Conservation (phyloP, 1,140 invertebrate genomes). For the Heliconius hewitsoni region DNA sequence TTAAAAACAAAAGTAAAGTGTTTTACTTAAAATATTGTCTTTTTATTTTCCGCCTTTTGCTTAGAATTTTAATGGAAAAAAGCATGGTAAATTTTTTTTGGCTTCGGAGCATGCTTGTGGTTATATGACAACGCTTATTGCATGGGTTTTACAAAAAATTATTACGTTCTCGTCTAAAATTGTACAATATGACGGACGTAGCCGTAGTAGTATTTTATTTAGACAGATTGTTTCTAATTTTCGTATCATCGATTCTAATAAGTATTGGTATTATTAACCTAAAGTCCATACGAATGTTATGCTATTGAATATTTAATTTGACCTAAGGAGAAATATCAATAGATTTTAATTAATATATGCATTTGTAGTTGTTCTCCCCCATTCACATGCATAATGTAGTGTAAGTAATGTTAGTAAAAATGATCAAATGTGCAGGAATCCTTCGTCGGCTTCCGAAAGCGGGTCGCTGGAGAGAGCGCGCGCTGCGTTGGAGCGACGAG, state of each 20-base stretch:
- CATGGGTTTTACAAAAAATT: not conserved
- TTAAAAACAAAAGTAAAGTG: not conserved
- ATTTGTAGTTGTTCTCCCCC: not conserved
- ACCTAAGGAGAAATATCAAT: not conserved
- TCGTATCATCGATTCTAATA: not conserved
- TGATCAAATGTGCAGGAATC: constrained; percentile 83
- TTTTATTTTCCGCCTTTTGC: constrained; percentile 6
- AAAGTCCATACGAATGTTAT: not conserved
- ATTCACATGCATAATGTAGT: not conserved
- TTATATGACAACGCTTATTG: not conserved
- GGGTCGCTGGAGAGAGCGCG: constrained; percentile 91
- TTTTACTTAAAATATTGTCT: not conserved
- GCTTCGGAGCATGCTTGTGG: not conserved
- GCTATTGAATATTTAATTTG: not conserved
- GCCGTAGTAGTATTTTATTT: not conserved
- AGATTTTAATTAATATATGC: not conserved
- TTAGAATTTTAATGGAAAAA: not conserved
- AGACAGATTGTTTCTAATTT: not conserved
- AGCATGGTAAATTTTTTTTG: not conserved
- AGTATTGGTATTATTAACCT: not conserved
- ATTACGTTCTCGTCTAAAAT: not conserved
- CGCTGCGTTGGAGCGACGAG: constrained; percentile 86
- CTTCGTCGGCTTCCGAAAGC: constrained; percentile 88
- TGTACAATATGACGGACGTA: not conserved
- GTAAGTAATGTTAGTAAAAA: not conserved